Conservation (phyloP, 2,888 invertebrate genomes). For the Notodonta dromedarius region DNA sequence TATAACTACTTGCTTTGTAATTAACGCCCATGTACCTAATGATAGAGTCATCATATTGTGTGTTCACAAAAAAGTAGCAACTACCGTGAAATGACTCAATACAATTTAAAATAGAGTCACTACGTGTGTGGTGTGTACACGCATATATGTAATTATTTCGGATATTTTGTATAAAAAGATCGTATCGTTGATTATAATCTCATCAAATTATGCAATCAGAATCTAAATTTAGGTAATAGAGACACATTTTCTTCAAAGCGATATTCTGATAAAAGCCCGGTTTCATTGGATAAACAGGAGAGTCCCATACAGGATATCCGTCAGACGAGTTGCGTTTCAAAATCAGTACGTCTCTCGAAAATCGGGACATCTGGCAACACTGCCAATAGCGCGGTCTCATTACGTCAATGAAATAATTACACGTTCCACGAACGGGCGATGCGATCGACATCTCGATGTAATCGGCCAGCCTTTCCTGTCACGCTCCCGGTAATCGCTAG, state of each 20-base stretch:
- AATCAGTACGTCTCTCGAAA: conserved; percentile 1
- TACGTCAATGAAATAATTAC: conserved; percentile 55
- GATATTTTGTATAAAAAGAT: not conserved
- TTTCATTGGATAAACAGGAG: not conserved
- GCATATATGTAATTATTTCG: not conserved
- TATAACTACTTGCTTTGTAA: not conserved
- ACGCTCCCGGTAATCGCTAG: conserved; percentile 56
- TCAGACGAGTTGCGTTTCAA: not conserved
- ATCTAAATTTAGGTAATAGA: not conserved
- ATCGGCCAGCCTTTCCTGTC: conserved; percentile 71
- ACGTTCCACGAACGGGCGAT: conserved; percentile 59
- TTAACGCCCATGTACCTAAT: not conserved
- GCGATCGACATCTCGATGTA: conserved; percentile 61
- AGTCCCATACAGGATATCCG: conserved; percentile 10
- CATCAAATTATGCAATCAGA: not conserved
- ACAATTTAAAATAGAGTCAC: conserved; percentile 18
- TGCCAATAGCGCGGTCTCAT: conserved; percentile 21
- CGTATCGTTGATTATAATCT: not conserved
- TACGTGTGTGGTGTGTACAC: conserved; percentile 14
- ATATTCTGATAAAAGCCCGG: not conserved
- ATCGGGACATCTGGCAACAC: conserved; percentile 3
- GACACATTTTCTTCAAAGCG: not conserved
- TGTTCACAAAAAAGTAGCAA: conserved; percentile 17
- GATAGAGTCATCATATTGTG: conserved; percentile 1
- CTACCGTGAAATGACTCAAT: conserved; percentile 22